Conservation (phyloP, 2,113 vertebrate genomes). For the Lampris megalopsis region DNA sequence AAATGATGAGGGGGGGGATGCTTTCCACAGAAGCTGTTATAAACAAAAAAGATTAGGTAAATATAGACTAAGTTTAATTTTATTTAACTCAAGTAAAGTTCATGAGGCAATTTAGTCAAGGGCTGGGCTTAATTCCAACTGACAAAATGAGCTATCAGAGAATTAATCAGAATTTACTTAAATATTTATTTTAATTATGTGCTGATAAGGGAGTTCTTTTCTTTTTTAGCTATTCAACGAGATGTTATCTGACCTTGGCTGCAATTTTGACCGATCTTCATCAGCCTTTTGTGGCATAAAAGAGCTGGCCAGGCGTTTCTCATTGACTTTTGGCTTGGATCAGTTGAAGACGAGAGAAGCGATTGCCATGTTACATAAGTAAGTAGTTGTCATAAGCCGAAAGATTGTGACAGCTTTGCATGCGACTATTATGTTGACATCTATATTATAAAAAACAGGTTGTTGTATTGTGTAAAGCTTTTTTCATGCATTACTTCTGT, state of each 20-base stretch:
- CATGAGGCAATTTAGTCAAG: neutral
- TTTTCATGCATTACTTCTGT: neutral
- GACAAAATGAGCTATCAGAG: neutral
- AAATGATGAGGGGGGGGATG: too few relatives aligned
- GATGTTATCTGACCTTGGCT: conserved; percentile 93
- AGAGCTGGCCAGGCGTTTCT: conserved; percentile 95
- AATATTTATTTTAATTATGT: neutral
- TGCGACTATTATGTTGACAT: neutral
- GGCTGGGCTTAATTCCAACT: neutral
- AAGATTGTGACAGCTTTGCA: neutral
- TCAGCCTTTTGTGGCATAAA: conserved; percentile 96
- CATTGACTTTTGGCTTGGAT: conserved; percentile 96
- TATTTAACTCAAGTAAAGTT: neutral
- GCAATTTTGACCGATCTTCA: conserved; percentile 92
- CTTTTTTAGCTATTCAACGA: conserved; percentile 92
- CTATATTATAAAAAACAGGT: neutral
- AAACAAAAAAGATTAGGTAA: neutral
- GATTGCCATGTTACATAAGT: conserved; percentile 98
- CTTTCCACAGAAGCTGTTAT: too few relatives aligned
- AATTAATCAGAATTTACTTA: neutral
- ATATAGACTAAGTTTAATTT: neutral
- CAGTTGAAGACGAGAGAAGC: conserved; percentile 97
- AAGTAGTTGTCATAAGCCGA: conserved; percentile 61
- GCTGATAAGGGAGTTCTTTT: neutral
- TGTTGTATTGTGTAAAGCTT: neutral